Conservation (phyloP, 2,797 vertebrate genomes). For the Loriculus beryllinus region DNA sequence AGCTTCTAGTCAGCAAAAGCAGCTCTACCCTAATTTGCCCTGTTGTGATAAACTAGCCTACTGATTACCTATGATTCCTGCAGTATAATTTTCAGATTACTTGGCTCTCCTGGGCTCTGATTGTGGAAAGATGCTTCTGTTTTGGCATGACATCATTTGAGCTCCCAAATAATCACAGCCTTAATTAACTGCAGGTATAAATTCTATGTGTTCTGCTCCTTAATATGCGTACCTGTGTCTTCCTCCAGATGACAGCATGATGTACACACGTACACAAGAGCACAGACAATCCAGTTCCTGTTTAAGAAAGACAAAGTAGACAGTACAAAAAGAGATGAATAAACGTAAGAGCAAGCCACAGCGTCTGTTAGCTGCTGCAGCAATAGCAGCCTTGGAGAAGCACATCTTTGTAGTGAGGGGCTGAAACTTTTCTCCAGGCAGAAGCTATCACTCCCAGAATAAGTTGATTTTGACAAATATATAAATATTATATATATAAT, state of each 20-base stretch:
- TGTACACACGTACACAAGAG: background rate
- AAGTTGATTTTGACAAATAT: background rate
- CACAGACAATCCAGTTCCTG: background rate
- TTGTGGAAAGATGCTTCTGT: constrained; percentile 32
- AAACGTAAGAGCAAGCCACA: background rate
- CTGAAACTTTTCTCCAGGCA: background rate
- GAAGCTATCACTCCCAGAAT: background rate
- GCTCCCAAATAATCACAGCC: background rate
- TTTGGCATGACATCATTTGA: constrained; percentile 40
- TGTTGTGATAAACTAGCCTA: constrained; percentile 33
- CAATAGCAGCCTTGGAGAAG: background rate
- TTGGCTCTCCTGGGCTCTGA: constrained; percentile 34
- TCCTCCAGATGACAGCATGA: background rate
- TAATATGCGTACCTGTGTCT: background rate
- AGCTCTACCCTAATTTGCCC: constrained; percentile 1
- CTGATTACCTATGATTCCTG: constrained; percentile 54
- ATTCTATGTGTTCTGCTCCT: background rate
- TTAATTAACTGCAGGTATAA: constrained; percentile 11
- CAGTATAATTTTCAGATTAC: constrained; percentile 36
- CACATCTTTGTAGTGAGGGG: background rate
- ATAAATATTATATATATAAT: background rate
- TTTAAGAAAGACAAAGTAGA: background rate
- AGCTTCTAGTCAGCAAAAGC: constrained; percentile 23
- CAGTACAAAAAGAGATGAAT: background rate
- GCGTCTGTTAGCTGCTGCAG: background rate